phyloP scores from a whole-genome alignment of 37 sponge, comb jelly and placozoan genomes.

The Chondrilla cf. caribensis region DNA sequence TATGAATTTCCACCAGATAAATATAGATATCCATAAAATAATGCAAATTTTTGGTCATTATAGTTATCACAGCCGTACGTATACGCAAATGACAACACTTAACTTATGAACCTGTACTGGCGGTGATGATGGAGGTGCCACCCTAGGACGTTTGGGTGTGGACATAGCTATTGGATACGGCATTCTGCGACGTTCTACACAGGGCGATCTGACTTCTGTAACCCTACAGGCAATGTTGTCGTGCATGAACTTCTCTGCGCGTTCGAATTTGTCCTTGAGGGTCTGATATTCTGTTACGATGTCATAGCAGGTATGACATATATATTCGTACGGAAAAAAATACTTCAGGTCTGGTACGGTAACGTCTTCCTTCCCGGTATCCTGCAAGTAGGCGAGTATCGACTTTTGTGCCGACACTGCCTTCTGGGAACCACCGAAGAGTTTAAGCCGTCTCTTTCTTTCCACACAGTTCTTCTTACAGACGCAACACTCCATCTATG shows the following conservation, averaged over 20 bases:
- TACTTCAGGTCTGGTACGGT: neutral
- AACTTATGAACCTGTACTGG: neutral
- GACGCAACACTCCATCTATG: too few species aligned
- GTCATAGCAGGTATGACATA: neutral
- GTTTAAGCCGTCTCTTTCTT: neutral
- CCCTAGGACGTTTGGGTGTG: neutral
- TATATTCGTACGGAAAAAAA: neutral
- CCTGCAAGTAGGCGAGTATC: neutral
- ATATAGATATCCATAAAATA: too few species aligned
- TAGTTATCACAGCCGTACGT: too few species aligned
- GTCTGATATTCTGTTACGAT: neutral
- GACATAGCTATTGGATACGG: neutral
- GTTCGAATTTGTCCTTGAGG: neutral
- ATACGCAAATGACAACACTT: neutral
- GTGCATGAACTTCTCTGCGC: neutral
- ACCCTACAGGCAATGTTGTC: neutral
- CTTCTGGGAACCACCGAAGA: neutral
- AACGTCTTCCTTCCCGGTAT: neutral
- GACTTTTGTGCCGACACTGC: neutral
- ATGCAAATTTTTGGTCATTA: too few species aligned
- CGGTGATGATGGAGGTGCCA: neutral
- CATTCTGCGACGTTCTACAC: neutral
- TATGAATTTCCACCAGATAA: too few species aligned
- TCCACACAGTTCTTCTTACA: neutral
- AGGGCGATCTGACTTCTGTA: neutral